Evolutionary conservation across 2,113 vertebrate species (phyloP), one percentile per base, ranked within the genome.

Genomic region (Probosciger aterrimus): DNA sequence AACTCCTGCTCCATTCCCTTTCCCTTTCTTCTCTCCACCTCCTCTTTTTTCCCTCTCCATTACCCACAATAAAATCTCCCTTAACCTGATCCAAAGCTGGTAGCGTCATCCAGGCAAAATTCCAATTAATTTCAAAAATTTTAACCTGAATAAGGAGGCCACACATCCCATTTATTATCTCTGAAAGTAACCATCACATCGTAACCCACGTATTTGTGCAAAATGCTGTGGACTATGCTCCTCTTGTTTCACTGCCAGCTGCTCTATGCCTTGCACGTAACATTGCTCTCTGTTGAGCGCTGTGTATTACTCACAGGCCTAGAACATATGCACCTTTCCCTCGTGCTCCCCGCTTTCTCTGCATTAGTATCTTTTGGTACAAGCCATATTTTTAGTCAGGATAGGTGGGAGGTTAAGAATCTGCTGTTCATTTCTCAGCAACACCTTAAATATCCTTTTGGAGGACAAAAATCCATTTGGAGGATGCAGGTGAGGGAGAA

Each of bases 381-480:
- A 86, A 90, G 24, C 41, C 11, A 3, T 27, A 67, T 83, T 92
- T 75, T 69, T 44, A 81, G 71, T 53, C 43, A 24, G 31, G 78
- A 76, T 1, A 63, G 43, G 52, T 79, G 71, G 71, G 68, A 92
- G 44, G 75, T 71, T 70, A 76, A 80, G 53, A 90, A 86, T 25
- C 78, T 50, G 22, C 17, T 43, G 44, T 37, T 95, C 47, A 65
- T 86, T 91, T 94, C 79, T 30, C 77, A 80, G 65, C 75, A 91
- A 55, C 53, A 55, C n/a, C 44, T 76, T 52, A 84, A 49, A 44
- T 43, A 73, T 31, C 67, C 14, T 79, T 88, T 15, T 19, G 16
- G 68, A 91, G 69, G 27, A 64, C 9, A 68, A 84, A 90, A 69
- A 67, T 59, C 18, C 52, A 52, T 39, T 70, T 24, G 4, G 59